phyloP scores from a whole-genome alignment of 2,888 invertebrate genomes.

The Octonoba sinensis region DNA sequence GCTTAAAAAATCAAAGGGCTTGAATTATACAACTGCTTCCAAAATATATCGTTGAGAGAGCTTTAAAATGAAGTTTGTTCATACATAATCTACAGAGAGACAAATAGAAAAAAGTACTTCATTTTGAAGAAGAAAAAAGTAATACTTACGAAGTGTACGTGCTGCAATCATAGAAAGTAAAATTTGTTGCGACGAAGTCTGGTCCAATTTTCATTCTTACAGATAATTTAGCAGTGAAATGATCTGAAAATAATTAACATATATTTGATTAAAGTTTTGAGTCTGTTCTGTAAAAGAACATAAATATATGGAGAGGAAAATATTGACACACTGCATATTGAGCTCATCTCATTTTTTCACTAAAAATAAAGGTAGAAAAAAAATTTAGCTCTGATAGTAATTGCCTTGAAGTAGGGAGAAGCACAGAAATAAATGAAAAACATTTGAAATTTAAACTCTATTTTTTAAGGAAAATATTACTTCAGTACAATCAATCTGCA shows the following conservation, averaged over 20 bases:
- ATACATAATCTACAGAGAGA: too few relatives aligned
- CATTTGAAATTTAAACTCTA: too few relatives aligned
- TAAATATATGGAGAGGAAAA: constrained; percentile 17
- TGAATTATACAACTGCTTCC: too few relatives aligned
- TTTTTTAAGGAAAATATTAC: too few relatives aligned
- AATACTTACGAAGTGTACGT: constrained; percentile 85
- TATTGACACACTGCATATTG: background rate
- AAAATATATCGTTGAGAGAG: too few relatives aligned
- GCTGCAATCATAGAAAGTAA: constrained; percentile 98
- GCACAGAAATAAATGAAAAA: too few relatives aligned
- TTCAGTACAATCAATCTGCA: too few relatives aligned
- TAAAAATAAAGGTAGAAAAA: background rate
- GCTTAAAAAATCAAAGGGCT: too few relatives aligned
- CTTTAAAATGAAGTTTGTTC: too few relatives aligned
- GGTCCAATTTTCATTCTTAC: constrained; percentile 91
- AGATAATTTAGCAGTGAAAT: constrained; percentile 93
- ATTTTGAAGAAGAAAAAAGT: background rate
- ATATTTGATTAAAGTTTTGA: background rate
- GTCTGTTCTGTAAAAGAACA: constrained; percentile 16
- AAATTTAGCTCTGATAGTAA: background rate
- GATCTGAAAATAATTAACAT: constrained; percentile 76
- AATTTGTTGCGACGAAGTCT: constrained; percentile 96
- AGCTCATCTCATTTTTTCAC: background rate
- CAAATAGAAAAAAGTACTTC: too few relatives aligned
- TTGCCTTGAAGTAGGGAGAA: too few relatives aligned